These are phyloP conservation scores for Iguana delicatissima DNA, from an alignment of 2,797 vertebrate genomes.

Conservation along the genomic window DNA sequence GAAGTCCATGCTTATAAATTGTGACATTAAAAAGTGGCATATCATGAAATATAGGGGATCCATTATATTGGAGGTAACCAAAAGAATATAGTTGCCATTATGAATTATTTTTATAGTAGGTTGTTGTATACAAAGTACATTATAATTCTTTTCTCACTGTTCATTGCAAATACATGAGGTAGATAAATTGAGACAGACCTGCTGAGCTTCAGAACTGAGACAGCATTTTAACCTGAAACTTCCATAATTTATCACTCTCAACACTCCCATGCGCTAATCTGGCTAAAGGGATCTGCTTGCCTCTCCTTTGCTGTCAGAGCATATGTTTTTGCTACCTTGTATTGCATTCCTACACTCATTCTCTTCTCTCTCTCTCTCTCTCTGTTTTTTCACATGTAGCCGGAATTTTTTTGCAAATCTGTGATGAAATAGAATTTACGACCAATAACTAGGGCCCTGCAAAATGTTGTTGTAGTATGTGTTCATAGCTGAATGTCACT, in stretches of 20 bases:
- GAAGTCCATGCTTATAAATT: no score
- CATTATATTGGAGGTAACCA: background rate
- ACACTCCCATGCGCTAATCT: background rate
- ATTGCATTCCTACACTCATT: background rate
- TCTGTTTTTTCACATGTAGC: slow-evolving; percentile 17
- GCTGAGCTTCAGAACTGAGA: background rate
- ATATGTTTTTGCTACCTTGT: slow-evolving; percentile 31
- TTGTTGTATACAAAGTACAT: background rate
- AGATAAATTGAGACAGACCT: background rate
- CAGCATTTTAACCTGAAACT: background rate
- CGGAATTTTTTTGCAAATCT: slow-evolving; percentile 51
- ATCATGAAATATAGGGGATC: background rate
- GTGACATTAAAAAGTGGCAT: no score
- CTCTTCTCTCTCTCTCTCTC: background rate
- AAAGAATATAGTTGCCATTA: background rate
- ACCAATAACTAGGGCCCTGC: slow-evolving; percentile 32
- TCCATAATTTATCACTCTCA: background rate
- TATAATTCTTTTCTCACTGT: background rate
- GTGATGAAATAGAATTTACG: slow-evolving; percentile 51
- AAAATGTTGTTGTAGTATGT: slow-evolving; percentile 38
- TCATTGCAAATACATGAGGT: background rate
- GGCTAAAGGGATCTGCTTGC: background rate
- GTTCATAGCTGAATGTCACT: slow-evolving; percentile 39
- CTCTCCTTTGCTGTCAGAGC: background rate
- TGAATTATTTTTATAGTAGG: background rate